Evolutionary conservation across 2,888 invertebrate genomes (phyloP).

Genomic region (Eupelmus urozonus): DNA sequence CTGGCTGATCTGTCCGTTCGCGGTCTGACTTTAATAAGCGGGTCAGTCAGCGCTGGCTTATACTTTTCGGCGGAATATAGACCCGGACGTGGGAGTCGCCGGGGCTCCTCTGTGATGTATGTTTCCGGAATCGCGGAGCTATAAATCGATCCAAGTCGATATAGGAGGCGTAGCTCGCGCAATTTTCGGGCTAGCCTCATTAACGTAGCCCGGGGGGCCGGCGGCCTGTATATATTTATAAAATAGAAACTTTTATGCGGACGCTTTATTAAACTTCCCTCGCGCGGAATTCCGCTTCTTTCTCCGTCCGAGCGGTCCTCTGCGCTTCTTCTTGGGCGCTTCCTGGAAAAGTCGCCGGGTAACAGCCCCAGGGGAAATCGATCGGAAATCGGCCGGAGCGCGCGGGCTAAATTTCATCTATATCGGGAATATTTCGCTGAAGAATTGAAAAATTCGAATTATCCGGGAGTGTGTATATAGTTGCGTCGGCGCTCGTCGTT

Average conservation of each 20-base stretch:
- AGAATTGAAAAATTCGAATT: constrained; percentile 45
- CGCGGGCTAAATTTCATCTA: constrained; percentile 23
- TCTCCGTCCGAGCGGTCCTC: neutral
- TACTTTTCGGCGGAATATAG: constrained; percentile 9
- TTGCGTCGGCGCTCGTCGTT: neutral
- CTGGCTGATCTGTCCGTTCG: too few species aligned
- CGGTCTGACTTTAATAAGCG: too few species aligned
- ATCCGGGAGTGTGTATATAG: neutral
- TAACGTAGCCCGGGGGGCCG: constrained; percentile 20
- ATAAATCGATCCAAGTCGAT: constrained; percentile 48
- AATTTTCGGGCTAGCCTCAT: constrained; percentile 41
- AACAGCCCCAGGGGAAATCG: constrained; percentile 22
- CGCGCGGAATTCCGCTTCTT: constrained; percentile 20
- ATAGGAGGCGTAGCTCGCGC: constrained; percentile 9
- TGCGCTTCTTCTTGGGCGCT: constrained; percentile 6
- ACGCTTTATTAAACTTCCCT: constrained; percentile 36
- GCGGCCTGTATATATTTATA: constrained; percentile 48
- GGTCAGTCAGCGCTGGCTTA: too few species aligned
- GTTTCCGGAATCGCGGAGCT: constrained; percentile 42
- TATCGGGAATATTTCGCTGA: constrained; percentile 14
- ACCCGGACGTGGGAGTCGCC: constrained; percentile 1
- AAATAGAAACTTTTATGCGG: constrained; percentile 21
- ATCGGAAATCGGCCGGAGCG: constrained; percentile 33
- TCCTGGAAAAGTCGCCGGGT: constrained; percentile 9
- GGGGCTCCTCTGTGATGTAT: constrained; percentile 37